Base-by-base conservation (phyloP, 1,140 invertebrate species). In the Trypoxylus dichotomus region DNA sequence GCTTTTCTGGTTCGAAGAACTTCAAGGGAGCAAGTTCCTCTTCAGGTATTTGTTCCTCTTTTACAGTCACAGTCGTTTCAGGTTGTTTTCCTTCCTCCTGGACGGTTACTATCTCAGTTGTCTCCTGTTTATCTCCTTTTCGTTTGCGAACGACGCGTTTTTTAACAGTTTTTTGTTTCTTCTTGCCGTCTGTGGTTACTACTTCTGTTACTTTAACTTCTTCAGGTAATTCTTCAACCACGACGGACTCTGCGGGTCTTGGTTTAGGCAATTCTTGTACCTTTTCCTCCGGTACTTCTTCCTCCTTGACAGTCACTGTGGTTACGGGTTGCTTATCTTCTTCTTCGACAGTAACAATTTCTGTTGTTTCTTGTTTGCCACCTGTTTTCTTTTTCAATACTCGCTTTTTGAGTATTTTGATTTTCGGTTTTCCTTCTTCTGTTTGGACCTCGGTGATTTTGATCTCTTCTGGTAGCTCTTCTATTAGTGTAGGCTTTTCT, bases 41-140 rank as follows among this genome's bases (percentile, higher is more conserved):
- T 79, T 83, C 82, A 43, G 79, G 8, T 75, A 80, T 60, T 75
- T 81, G 37, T 63, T 71, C 58, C 80, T 71, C 76, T 77, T 80
- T 76, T 6, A 82, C 80, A 71, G 80, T 85, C 78, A 86, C 85
- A 73, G 82, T 84, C 60, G 81, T 84, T 77, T 84, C 80, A 41
- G 83, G 81, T 73, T 77, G 2, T 80, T 86, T 84, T 71, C 79
- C 82, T 41, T 85, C 83, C 77, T 86, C 84, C 27, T 83, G 58
- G 13, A 86, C 80, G 7, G 82, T 86, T 2, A 82, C 78, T 15
- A 83, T 83, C 79, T 84, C 83, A 0, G 81, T 85, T 15, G 84
- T 81, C 78, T 85, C 82, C 32, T 82, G 76, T 76, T 82, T 83
- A 27, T 76, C 81, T 81, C 13, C 78, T 79, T 10, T 83, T 83